Evolutionary conservation across 2,113 vertebrate genomes (phyloP), one percentile per base, ranked within the genome.

Genomic region (Ursus arctos): DNA sequence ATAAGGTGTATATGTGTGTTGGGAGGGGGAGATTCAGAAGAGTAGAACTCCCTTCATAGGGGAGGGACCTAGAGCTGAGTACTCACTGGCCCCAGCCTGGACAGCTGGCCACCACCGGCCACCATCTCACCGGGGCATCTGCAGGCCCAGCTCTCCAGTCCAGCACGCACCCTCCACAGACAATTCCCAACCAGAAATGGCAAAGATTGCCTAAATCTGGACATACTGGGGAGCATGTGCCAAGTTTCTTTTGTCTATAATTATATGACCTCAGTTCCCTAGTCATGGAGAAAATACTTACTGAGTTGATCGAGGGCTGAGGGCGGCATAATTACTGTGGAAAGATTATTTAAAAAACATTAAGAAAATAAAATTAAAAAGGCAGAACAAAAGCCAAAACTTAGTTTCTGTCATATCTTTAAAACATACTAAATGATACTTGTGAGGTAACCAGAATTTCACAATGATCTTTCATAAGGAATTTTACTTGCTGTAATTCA

Each of bases 261-360:
- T 80, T 85, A 77, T 9, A 55, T 12, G 43, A 67, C 40, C 57
- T 84, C 69, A 43, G 36, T 88, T 40, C 67, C 83, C 6, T 67
- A 18, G 72, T 97, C 55, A 77, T 90, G 96, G 26, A 92, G 90
- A 83, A 89, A 26, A 67, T 90, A 99, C 99, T 99, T 99, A 99
- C 99, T 99, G 97, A 99, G 99, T 96, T 99, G 99, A 98, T 99
- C 99, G 65, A 99, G 99, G 93, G 99, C 99, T 0, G 99, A 99
- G 1, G 99, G 99, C 0, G 99, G 99, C 99, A 99, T 99, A 97
- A 99, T 99, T 94, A 99, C 99, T 99, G 98, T 82, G 98, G 98
- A 96, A 94, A 98, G 0, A 98, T 81, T 8, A 97, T 97, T 79
- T 96, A 21, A 65, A 61, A 80, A 79, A 63, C 3, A 93, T 95